These are phyloP conservation scores for Synergus gifuensis DNA, from an alignment of 2,888 invertebrate genomes.

Conservation along the genomic window DNA sequence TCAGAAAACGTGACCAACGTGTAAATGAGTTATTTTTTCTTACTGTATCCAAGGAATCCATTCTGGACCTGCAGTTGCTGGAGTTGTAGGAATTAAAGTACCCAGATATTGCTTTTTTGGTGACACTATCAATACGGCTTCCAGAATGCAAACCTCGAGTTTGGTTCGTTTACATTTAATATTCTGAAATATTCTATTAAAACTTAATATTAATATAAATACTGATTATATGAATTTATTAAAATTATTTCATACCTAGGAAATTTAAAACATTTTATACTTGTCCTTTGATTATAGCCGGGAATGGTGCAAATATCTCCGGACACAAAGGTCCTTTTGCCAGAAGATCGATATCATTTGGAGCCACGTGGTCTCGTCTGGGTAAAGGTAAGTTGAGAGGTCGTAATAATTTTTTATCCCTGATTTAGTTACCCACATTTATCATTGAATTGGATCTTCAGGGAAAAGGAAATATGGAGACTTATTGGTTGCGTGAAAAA, in stretches of 20 bases:
- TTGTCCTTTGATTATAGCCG: conserved; percentile 75
- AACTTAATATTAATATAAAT: not conserved
- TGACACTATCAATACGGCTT: conserved; percentile 94
- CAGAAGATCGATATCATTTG: conserved; percentile 83
- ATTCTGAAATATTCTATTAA: not conserved
- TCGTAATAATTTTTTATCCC: conserved; percentile 17
- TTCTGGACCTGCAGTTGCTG: conserved; percentile 92
- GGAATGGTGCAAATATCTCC: conserved; percentile 89
- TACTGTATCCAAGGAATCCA: conserved; percentile 83
- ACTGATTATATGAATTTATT: not conserved
- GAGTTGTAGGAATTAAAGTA: conserved; percentile 90
- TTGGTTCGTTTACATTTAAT: conserved; percentile 75
- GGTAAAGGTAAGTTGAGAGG: conserved; percentile 83
- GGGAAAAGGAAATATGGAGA: conserved; percentile 95
- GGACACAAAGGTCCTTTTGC: conserved; percentile 84
- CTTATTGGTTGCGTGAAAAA: conserved; percentile 86
- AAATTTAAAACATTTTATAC: not conserved
- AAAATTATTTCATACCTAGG: not conserved
- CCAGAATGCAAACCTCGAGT: conserved; percentile 90
- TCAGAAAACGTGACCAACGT: not conserved
- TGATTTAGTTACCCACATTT: not conserved
- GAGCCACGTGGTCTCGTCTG: conserved; percentile 86
- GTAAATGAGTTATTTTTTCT: conserved; percentile 14
- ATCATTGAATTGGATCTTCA: conserved; percentile 72
- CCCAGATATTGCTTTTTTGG: conserved; percentile 94